Conservation (phyloP, 2,113 vertebrate genomes). For the Nesoenas mayeri region DNA sequence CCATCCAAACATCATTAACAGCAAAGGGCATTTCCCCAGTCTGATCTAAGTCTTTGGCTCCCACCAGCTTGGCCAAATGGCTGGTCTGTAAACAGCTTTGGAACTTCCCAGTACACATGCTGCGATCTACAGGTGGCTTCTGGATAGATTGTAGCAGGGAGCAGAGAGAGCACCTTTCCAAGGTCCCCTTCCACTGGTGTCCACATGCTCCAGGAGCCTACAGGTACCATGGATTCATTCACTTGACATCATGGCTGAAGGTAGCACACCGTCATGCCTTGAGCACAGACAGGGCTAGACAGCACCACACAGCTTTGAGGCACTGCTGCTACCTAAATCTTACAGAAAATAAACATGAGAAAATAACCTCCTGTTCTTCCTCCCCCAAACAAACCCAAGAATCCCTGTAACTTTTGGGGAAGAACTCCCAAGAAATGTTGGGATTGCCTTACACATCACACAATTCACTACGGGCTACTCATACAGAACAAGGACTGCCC, state of each 20-base stretch:
- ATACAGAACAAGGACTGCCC: not conserved
- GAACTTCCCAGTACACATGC: not conserved
- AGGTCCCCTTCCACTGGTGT: not conserved
- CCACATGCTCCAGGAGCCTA: not conserved
- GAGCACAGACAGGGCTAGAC: not conserved
- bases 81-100: not conserved
- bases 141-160: not conserved
- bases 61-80: not conserved
- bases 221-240: not conserved
- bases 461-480: not conserved
- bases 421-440: not conserved
- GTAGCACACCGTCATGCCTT: not conserved
- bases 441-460: not conserved
- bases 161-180: not conserved
- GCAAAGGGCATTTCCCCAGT: not conserved
- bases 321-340: not conserved
- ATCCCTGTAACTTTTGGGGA: not conserved
- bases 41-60: not conserved
- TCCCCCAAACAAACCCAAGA: not conserved
- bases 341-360: accelerated
- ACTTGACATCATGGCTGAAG: not conserved
- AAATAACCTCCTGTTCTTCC: not conserved
- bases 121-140: not conserved
- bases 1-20: not conserved
- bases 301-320: not conserved